phyloP scores from a whole-genome alignment of 2,888 invertebrate genomes.

The Saturnia pavonia region DNA sequence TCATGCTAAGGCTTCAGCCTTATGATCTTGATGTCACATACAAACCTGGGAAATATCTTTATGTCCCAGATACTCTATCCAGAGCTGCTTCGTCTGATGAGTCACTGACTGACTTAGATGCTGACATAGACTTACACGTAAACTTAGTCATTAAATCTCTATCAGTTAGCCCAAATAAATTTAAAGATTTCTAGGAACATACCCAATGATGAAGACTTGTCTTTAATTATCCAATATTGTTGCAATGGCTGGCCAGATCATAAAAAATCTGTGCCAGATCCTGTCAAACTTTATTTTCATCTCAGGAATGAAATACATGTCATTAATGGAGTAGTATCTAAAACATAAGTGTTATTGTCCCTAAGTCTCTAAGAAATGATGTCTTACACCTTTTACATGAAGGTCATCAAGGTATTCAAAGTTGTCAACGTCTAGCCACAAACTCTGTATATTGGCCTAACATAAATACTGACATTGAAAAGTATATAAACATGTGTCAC shows the following conservation, averaged over 20 bases:
- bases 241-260: slow-evolving; percentile 6
- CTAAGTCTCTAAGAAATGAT: slow-evolving; percentile 25
- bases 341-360: slow-evolving; percentile 26
- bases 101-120: slow-evolving; percentile 25
- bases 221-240: background rate
- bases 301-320: background rate
- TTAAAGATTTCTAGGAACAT: background rate
- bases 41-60: slow-evolving; percentile 28
- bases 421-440: slow-evolving; percentile 31
- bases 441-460: slow-evolving; percentile 8
- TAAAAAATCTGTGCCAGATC: background rate
- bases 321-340: slow-evolving; percentile 21
- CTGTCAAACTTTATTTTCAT: background rate
- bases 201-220: background rate
- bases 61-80: slow-evolving; percentile 30
- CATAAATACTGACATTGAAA: slow-evolving; percentile 7
- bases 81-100: slow-evolving; percentile 29
- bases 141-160: background rate
- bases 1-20: slow-evolving; percentile 30
- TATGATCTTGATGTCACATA: slow-evolving; percentile 29
- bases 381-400: too few relatives aligned
- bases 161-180: background rate
- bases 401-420: slow-evolving; percentile 29
- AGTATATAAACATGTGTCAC: slow-evolving; percentile 7
- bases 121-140: background rate